Conservation (phyloP, 2,888 invertebrate species). For the Cyaniris semiargus region DNA sequence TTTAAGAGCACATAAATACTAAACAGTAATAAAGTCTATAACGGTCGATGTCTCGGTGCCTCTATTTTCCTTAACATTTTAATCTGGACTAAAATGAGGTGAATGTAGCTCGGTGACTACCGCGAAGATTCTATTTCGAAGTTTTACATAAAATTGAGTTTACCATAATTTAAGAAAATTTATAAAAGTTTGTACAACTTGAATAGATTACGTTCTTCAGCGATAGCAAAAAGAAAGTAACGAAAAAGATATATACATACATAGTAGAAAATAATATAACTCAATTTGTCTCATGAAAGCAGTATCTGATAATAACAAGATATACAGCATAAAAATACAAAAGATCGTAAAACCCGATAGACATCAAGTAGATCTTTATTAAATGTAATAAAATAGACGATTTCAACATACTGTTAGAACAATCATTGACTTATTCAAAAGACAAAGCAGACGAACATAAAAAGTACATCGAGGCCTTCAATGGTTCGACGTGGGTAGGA, state of each 20-base stretch:
- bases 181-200: not conserved
- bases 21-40: constrained; percentile 27
- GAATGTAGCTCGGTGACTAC: not conserved
- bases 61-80: constrained; percentile 5
- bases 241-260: not conserved
- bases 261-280: not conserved
- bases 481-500: constrained; percentile 11
- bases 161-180: too few species aligned
- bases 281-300: not conserved
- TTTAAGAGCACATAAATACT: constrained; percentile 31
- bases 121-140: not conserved
- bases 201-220: not conserved
- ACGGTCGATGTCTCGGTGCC: constrained; percentile 24
- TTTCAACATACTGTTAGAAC: not conserved
- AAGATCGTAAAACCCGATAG: constrained; percentile 20
- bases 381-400: constrained; percentile 14
- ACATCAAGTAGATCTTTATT: constrained; percentile 8
- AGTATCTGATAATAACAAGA: not conserved
- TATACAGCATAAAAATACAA: not conserved
- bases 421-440: not conserved
- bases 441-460: constrained; percentile 19
- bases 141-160: not conserved
- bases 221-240: not conserved
- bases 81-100: constrained; percentile 1
- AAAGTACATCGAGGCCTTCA: constrained; percentile 17